phyloP scores from a whole-genome alignment of 2,797 vertebrate species.

The Halcyon badia region DNA sequence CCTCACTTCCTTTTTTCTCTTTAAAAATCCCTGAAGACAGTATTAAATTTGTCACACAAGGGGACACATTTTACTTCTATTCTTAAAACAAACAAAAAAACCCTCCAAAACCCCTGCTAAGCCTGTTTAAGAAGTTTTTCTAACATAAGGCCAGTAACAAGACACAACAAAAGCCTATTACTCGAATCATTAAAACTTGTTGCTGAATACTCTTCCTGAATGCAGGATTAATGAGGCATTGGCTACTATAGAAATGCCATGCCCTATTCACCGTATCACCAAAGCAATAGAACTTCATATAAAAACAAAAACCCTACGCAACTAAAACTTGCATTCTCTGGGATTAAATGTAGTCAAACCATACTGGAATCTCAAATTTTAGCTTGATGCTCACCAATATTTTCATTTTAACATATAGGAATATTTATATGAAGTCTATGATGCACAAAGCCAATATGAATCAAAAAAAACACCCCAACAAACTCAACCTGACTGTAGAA shows the following conservation, averaged over 20 bases:
- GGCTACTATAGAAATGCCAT: too few relatives aligned
- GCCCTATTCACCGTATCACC: background rate
- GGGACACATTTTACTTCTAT: background rate
- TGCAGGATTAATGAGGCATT: background rate
- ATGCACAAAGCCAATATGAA: background rate
- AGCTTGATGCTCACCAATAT: background rate
- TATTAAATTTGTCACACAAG: background rate
- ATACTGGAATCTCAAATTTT: background rate
- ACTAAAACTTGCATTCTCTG: background rate
- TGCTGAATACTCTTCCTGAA: background rate
- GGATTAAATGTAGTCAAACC: background rate
- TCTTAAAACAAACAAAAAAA: background rate
- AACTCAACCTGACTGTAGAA: background rate
- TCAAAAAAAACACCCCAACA: accelerated
- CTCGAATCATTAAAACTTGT: background rate
- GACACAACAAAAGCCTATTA: background rate
- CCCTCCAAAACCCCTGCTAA: background rate
- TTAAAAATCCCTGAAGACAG: background rate
- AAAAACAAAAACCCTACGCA: background rate
- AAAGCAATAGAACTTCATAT: background rate
- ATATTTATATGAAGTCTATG: background rate
- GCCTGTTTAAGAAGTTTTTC: background rate
- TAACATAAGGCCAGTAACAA: background rate
- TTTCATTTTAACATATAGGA: background rate
- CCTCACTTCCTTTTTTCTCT: background rate